phyloP scores from a whole-genome alignment of 2,888 invertebrate genomes.

The Hypselothyrea guttata region DNA sequence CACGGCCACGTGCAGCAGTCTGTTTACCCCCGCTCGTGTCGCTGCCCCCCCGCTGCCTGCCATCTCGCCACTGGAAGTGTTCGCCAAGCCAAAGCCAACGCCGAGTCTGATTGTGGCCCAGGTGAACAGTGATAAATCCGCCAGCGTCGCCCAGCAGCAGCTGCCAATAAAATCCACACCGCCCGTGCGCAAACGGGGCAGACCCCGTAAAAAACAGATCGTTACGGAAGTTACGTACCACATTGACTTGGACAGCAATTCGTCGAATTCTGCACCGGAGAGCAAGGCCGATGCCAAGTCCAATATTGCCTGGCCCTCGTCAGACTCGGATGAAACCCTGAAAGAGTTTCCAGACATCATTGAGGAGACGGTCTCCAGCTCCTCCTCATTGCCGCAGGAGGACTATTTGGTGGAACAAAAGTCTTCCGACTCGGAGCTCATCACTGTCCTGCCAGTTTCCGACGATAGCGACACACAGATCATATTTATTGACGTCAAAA shows the following conservation, averaged over 20 bases:
- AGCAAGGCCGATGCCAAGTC: constrained; percentile 39
- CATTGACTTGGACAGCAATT: background rate
- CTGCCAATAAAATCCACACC: constrained; percentile 1
- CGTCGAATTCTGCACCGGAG: constrained; percentile 4
- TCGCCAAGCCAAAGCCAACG: constrained; percentile 64
- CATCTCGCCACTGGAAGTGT: constrained; percentile 31
- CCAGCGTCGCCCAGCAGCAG: constrained; percentile 1
- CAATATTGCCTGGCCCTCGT: constrained; percentile 28
- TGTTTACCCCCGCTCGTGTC: constrained; percentile 15
- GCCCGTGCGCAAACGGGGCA: constrained; percentile 60
- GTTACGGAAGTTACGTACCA: background rate
- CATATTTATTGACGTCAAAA: constrained; percentile 41
- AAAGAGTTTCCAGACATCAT: constrained; percentile 11
- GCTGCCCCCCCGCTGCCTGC: constrained; percentile 6
- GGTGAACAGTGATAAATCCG: constrained; percentile 60
- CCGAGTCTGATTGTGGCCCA: constrained; percentile 77
- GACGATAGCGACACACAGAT: constrained; percentile 45
- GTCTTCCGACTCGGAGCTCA: constrained; percentile 25
- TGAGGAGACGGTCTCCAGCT: background rate
- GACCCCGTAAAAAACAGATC: constrained; percentile 53
- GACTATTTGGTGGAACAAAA: constrained; percentile 8
- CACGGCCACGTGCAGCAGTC: constrained; percentile 3
- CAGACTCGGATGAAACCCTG: constrained; percentile 35
- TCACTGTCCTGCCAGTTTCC: constrained; percentile 28
- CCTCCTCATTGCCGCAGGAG: constrained; percentile 1